These are phyloP conservation scores for Caenorhabditis latens DNA, from an alignment of 1,140 invertebrate species.

Conservation along the genomic window DNA sequence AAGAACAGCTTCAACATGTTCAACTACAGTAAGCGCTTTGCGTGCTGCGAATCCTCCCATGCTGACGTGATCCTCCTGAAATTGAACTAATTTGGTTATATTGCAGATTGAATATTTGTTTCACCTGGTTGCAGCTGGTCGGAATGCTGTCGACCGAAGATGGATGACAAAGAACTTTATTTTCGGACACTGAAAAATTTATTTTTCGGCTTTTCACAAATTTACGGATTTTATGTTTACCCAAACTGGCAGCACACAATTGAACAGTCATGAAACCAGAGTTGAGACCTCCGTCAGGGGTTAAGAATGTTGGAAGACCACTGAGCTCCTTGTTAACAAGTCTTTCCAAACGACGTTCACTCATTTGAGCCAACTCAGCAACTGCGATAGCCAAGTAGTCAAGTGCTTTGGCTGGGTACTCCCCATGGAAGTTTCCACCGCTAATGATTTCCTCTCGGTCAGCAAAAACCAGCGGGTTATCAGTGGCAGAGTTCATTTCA, in stretches of 20 bases:
- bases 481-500: slow-evolving; percentile 85
- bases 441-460: slow-evolving; percentile 84
- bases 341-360: slow-evolving; percentile 83
- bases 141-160: slow-evolving; percentile 83
- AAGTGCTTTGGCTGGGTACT: slow-evolving; percentile 85
- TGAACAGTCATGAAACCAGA: slow-evolving; percentile 87
- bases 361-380: slow-evolving; percentile 84
- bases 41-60: slow-evolving; percentile 85
- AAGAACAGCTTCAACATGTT: slow-evolving; percentile 80
- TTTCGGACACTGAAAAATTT: slow-evolving; percentile 81
- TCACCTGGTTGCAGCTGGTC: slow-evolving; percentile 83
- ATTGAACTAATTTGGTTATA: neutral
- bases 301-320: slow-evolving; percentile 82
- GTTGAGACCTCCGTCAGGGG: slow-evolving; percentile 84
- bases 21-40: slow-evolving; percentile 81
- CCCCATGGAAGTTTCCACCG: slow-evolving; percentile 84
- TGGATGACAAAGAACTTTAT: slow-evolving; percentile 85
- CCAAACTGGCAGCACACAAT: slow-evolving; percentile 84
- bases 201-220: slow-evolving; percentile 45
- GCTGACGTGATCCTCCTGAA: slow-evolving; percentile 84
- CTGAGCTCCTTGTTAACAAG: slow-evolving; percentile 83
- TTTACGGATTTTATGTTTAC: neutral
- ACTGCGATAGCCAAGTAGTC: slow-evolving; percentile 85
- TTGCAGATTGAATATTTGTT: neutral
- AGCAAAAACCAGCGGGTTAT: slow-evolving; percentile 85